phyloP scores from a whole-genome alignment of 2,113 vertebrate species.

The Dolichotis patagonum region DNA sequence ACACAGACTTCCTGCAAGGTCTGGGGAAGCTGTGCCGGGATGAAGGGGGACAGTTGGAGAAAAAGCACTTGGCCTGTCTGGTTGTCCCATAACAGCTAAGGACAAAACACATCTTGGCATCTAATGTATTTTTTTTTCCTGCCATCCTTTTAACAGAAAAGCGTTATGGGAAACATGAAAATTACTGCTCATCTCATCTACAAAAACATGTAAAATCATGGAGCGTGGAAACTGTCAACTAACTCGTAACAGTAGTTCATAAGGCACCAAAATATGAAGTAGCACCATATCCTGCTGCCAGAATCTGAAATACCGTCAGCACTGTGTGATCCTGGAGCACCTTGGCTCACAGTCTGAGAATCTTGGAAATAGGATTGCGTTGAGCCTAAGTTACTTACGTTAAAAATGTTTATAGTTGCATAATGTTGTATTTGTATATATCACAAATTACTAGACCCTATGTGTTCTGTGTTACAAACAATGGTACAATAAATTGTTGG shows the following conservation, averaged over 20 bases:
- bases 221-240: background rate
- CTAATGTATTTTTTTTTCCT: background rate
- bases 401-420: background rate
- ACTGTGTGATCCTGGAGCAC: background rate
- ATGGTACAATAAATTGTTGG: background rate
- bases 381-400: background rate
- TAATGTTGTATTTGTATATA: background rate
- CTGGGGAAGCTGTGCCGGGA: background rate
- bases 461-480: background rate
- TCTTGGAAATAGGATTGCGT: background rate
- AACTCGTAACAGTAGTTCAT: background rate
- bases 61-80: background rate
- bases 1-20: background rate
- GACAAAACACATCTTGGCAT: background rate
- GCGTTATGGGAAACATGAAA: background rate
- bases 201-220: background rate
- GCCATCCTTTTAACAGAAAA: conserved; percentile 36
- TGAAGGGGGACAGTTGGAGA: background rate
- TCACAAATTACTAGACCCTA: background rate
- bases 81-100: background rate
- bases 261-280: background rate
- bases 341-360: background rate
- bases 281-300: background rate
- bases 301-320: background rate
- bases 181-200: background rate